A percentile compares a stretch with the other conserved stretches of the same genome.
Conservation (phyloP, 2,888 invertebrate genomes). For the Sphaerophoria taeniata region DNA sequence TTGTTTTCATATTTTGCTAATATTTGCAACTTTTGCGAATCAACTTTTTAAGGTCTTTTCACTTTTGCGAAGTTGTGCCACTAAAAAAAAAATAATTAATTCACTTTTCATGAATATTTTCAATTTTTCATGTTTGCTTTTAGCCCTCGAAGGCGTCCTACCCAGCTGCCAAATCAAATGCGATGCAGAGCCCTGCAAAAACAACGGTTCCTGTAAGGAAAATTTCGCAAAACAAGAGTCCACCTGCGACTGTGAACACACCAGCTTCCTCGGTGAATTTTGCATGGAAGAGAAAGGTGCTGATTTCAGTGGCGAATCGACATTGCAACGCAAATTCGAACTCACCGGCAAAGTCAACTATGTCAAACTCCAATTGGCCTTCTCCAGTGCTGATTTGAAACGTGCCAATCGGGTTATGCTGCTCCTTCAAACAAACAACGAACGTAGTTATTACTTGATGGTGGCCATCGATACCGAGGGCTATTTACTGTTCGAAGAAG, state of each 20-base stretch:
- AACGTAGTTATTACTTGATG: constrained; percentile 92
- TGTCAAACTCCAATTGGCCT: constrained; percentile 93
- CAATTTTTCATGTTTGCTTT: constrained; percentile 27
- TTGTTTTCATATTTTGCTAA: too few species aligned
- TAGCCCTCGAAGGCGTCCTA: constrained; percentile 87
- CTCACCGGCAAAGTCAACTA: constrained; percentile 87
- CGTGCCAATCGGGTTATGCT: constrained; percentile 91
- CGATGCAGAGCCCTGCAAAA: constrained; percentile 93
- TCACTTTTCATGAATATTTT: not conserved
- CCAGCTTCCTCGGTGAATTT: constrained; percentile 94
- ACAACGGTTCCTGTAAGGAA: constrained; percentile 93
- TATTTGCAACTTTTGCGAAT: too few species aligned
- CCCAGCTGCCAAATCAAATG: constrained; percentile 95
- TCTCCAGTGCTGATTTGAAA: constrained; percentile 91
- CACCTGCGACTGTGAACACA: constrained; percentile 94
- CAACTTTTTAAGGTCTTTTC: too few species aligned
- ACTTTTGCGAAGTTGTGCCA: too few species aligned
- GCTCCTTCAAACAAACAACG: constrained; percentile 92
- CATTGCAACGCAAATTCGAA: constrained; percentile 90
- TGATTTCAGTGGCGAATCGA: constrained; percentile 94
- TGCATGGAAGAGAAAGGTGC: constrained; percentile 96
- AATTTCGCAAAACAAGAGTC: constrained; percentile 94
- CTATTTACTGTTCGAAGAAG: constrained; percentile 92
- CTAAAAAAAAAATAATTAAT: not conserved
- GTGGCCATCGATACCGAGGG: constrained; percentile 93